These are phyloP conservation scores for Mormyrops boulengeri DNA, from an alignment of 2,797 vertebrate species.

Conservation along the genomic window DNA sequence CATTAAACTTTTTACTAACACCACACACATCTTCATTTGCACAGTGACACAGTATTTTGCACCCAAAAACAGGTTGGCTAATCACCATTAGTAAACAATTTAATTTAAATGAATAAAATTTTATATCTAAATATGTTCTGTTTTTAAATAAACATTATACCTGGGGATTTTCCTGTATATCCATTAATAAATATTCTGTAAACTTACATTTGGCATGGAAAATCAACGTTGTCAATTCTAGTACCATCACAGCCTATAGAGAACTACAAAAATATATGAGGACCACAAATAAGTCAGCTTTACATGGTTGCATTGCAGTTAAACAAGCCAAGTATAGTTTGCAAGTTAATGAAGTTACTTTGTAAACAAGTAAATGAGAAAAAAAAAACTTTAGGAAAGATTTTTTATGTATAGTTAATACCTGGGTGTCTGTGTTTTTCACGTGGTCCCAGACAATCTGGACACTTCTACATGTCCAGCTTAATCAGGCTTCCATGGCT, in stretches of 20 bases:
- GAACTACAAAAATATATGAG: constrained; percentile 59
- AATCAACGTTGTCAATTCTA: background rate
- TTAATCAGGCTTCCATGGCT: background rate
- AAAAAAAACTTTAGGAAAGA: background rate
- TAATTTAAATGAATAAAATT: background rate
- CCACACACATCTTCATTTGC: background rate
- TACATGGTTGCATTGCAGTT: constrained; percentile 12
- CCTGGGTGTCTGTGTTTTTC: background rate
- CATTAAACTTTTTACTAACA: background rate
- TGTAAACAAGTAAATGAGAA: background rate
- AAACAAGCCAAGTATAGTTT: background rate
- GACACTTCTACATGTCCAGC: background rate
- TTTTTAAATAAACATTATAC: constrained; percentile 1
- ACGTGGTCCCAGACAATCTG: background rate
- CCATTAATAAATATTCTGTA: background rate
- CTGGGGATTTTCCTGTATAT: background rate
- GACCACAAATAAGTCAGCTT: constrained; percentile 32
- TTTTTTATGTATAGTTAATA: background rate
- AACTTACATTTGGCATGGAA: background rate
- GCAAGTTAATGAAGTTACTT: background rate
- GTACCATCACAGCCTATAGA: constrained; percentile 11
- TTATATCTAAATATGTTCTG: background rate
- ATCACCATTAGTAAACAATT: background rate
- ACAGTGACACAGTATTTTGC: constrained; percentile 11
- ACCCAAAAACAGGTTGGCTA: background rate